A percentile compares a stretch with the other conserved stretches of the same genome.
phyloP scores from a whole-genome alignment of 2,888 invertebrate species.

The Caenorhabditis parvicauda region DNA sequence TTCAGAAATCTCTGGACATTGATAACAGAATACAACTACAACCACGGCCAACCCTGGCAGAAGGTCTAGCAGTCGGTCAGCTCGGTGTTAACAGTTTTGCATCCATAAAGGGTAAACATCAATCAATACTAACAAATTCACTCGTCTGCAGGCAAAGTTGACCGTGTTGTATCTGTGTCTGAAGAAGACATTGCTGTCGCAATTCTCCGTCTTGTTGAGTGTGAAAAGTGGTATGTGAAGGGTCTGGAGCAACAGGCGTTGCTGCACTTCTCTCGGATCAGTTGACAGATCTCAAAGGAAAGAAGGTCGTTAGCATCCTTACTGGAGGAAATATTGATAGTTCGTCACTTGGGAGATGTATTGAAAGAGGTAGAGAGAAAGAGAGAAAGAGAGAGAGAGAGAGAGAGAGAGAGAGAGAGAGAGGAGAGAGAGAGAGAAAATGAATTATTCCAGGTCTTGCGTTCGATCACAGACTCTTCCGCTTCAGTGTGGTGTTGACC shows the following conservation, averaged over 20 bases:
- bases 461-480: slow-evolving; percentile 68
- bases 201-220: slow-evolving; percentile 65
- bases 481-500: slow-evolving; percentile 64
- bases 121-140: no score
- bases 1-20: slow-evolving; percentile 73
- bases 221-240: slow-evolving; percentile 77
- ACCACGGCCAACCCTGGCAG: slow-evolving; percentile 83
- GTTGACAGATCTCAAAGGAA: slow-evolving; percentile 63
- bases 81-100: slow-evolving; percentile 82
- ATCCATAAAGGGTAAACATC: slow-evolving; percentile 70
- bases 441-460: slow-evolving; percentile 65
- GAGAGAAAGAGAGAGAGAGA: no score
- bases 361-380: slow-evolving; percentile 55
- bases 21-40: slow-evolving; percentile 76
- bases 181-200: slow-evolving; percentile 66
- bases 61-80: slow-evolving; percentile 82
- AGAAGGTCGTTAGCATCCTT: slow-evolving; percentile 64
- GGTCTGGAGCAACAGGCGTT: slow-evolving; percentile 80
- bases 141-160: slow-evolving; percentile 69
- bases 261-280: slow-evolving; percentile 81
- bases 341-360: slow-evolving; percentile 65
- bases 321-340: slow-evolving; percentile 68
- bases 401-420: background rate
- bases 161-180: slow-evolving; percentile 64
- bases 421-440: background rate